phyloP scores from a whole-genome alignment of 2,113 vertebrate genomes.

The Gorsachius goisagi region DNA sequence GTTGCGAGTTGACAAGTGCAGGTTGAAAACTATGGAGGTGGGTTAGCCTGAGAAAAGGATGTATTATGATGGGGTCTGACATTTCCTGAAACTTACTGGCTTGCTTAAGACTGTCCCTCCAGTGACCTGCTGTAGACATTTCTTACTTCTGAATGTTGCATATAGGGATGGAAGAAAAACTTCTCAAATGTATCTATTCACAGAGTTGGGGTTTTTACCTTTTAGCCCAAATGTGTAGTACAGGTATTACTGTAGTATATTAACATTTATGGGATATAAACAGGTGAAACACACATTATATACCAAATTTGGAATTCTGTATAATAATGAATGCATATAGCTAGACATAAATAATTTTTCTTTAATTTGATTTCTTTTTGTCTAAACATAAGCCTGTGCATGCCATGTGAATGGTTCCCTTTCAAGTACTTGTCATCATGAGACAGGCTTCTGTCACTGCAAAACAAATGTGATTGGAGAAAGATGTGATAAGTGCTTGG shows the following conservation, averaged over 20 bases:
- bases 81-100: background rate
- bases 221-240: background rate
- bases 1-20: background rate
- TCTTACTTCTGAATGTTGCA: background rate
- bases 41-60: background rate
- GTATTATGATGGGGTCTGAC: background rate
- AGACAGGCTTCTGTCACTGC: conserved; percentile 85
- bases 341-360: background rate
- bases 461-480: conserved; percentile 80
- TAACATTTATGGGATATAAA: background rate
- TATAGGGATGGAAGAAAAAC: background rate
- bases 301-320: background rate
- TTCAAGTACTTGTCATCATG: conserved; percentile 78
- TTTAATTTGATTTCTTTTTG: background rate
- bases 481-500: conserved; percentile 86
- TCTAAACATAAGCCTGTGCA: conserved; percentile 76
- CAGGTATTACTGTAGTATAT: background rate
- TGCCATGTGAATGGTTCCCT: conserved; percentile 82
- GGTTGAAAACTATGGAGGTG: background rate
- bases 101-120: background rate
- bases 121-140: background rate
- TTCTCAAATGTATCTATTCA: background rate
- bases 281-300: background rate
- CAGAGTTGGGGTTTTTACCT: background rate
- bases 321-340: background rate